Conservation (phyloP, 2,888 invertebrate genomes). For the Calliopum simillimum region DNA sequence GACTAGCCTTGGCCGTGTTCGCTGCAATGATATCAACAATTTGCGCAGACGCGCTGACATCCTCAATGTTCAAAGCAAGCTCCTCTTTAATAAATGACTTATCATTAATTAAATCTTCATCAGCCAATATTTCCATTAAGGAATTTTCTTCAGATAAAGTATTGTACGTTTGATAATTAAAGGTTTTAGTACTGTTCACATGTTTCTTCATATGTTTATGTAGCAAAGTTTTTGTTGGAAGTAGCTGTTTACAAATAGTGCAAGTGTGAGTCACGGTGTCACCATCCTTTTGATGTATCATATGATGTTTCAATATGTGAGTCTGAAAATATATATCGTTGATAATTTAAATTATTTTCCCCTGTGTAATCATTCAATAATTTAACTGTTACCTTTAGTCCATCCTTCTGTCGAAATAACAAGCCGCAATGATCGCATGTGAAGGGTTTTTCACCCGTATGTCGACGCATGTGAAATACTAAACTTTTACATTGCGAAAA, state of each 20-base stretch:
- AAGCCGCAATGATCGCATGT: conserved; percentile 57
- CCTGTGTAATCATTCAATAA: too few relatives aligned
- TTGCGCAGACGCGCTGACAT: conserved; percentile 40
- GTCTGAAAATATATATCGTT: conserved; percentile 46
- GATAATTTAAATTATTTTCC: too few relatives aligned
- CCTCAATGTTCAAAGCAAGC: conserved; percentile 24
- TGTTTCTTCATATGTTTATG: conserved; percentile 57
- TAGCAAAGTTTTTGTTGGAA: conserved; percentile 52
- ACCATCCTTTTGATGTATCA: conserved; percentile 40
- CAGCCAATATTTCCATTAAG: conserved; percentile 25
- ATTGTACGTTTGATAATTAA: conserved; percentile 22
- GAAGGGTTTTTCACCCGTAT: conserved; percentile 62
- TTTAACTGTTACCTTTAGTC: conserved; percentile 52
- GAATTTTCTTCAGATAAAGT: background rate
- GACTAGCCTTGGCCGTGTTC: conserved; percentile 45
- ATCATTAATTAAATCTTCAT: conserved; percentile 31
- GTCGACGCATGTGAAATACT: conserved; percentile 59
- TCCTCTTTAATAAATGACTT: conserved; percentile 27
- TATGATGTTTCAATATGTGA: conserved; percentile 55
- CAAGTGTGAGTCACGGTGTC: conserved; percentile 49
- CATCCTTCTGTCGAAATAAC: conserved; percentile 60
- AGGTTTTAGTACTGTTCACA: conserved; percentile 38
- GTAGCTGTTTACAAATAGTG: conserved; percentile 52
- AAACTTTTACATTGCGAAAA: conserved; percentile 62
- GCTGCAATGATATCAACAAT: conserved; percentile 47